These are phyloP conservation scores for Trimorus sp. DNA, from an alignment of 2,888 invertebrate genomes.

Conservation along the genomic window DNA sequence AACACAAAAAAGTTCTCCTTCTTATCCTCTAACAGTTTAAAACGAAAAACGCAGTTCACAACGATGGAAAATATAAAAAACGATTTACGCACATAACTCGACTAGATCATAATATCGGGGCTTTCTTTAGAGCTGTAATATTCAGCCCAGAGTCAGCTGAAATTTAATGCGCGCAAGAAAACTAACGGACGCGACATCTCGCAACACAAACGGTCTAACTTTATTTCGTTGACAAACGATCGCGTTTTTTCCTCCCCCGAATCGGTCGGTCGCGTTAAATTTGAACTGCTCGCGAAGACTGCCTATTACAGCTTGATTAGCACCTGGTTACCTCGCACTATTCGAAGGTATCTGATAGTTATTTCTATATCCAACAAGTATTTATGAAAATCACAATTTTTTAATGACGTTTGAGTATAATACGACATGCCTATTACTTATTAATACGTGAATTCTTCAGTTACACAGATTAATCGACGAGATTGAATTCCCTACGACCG, in stretches of 20 bases:
- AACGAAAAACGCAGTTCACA: constrained; percentile 42
- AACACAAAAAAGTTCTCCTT: too few relatives aligned
- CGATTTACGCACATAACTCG: constrained; percentile 50
- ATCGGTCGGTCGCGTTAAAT: constrained; percentile 36
- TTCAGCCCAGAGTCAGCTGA: constrained; percentile 54
- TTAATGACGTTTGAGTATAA: constrained; percentile 62
- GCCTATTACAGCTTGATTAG: constrained; percentile 64
- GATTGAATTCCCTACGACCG: constrained; percentile 45
- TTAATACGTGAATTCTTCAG: constrained; percentile 59
- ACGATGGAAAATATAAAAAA: constrained; percentile 51
- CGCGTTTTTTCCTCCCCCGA: not conserved
- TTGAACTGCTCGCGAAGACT: constrained; percentile 51
- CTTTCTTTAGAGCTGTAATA: constrained; percentile 59
- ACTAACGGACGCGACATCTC: too few relatives aligned
- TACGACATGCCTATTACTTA: constrained; percentile 61
- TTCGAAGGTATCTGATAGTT: constrained; percentile 58
- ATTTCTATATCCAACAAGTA: constrained; percentile 65
- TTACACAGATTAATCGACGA: constrained; percentile 63
- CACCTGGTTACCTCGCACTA: constrained; percentile 61
- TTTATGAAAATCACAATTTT: constrained; percentile 66
- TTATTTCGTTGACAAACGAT: constrained; percentile 48
- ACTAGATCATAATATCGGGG: constrained; percentile 62
- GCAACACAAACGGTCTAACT: too few relatives aligned
- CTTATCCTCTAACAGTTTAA: not conserved
- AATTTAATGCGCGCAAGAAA: constrained; percentile 38